Conservation (phyloP, 2,113 vertebrate genomes). For the Barbus barbus region DNA sequence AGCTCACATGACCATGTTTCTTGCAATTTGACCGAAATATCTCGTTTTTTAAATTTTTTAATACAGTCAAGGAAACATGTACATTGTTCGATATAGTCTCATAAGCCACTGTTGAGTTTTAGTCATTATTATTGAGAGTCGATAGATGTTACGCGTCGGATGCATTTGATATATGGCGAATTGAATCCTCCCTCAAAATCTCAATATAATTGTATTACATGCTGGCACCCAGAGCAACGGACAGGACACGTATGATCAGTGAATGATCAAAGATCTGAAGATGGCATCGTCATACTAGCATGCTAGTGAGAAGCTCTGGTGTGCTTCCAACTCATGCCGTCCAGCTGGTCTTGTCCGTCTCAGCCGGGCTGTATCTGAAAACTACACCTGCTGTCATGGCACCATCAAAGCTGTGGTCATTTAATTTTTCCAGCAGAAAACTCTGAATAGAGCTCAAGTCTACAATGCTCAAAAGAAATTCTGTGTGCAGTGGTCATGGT, state of each 20-base stretch:
- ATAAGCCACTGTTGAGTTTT: not conserved
- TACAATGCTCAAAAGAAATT: not conserved
- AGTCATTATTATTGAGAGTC: not conserved
- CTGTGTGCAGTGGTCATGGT: not conserved
- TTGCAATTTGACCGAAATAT: too few relatives aligned
- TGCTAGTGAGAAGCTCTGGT: not conserved
- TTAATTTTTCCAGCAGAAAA: not conserved
- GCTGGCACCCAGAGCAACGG: not conserved
- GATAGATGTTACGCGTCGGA: not conserved
- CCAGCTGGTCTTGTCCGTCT: constrained; percentile 35
- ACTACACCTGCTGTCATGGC: constrained; percentile 20
- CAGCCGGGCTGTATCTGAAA: constrained; percentile 24
- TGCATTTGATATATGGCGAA: not conserved
- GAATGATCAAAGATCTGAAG: constrained; percentile 17
- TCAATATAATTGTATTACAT: not conserved
- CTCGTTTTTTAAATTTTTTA: too few relatives aligned
- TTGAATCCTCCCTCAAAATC: not conserved
- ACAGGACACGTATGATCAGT: not conserved
- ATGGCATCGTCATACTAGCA: not conserved
- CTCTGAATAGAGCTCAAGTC: not conserved
- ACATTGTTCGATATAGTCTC: not conserved
- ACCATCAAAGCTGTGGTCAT: not conserved
- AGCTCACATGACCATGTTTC: too few relatives aligned
- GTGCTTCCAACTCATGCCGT: constrained; percentile 12
- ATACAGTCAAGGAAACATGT: not conserved